phyloP scores from a whole-genome alignment of 2,797 vertebrate species.

The Trichosurus vulpecula region DNA sequence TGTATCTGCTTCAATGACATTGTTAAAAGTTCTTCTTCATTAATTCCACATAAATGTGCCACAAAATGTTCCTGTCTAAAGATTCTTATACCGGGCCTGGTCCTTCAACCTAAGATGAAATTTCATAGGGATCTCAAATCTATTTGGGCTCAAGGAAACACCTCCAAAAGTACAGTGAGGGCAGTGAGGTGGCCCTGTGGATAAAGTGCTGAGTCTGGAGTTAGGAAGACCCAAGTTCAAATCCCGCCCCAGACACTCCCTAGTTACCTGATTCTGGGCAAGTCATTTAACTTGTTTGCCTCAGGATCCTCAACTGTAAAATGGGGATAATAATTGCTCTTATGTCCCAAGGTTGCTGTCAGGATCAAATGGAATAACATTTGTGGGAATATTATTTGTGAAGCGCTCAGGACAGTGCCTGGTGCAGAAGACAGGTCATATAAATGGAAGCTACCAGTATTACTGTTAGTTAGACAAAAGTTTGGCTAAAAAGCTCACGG shows the following conservation, averaged over 20 bases:
- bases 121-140: neutral
- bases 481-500: neutral
- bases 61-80: neutral
- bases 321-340: neutral
- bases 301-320: too few species aligned
- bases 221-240: neutral
- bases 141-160: neutral
- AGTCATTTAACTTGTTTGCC: neutral
- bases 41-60: neutral
- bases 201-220: neutral
- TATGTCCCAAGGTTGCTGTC: too few species aligned
- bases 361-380: too few species aligned
- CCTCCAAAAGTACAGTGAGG: neutral
- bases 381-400: too few species aligned
- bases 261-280: too few species aligned
- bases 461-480: neutral
- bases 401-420: too few species aligned
- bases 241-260: neutral
- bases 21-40: neutral
- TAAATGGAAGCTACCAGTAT: too few species aligned
- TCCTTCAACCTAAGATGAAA: neutral
- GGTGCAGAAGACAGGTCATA: too few species aligned
- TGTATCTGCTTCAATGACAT: neutral
- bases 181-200: accelerated
- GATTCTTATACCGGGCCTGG: neutral